Evolutionary conservation across 2,888 invertebrate genomes (phyloP), one percentile per base, ranked within the genome.

Genomic region (Penaeus monodon): DNA sequence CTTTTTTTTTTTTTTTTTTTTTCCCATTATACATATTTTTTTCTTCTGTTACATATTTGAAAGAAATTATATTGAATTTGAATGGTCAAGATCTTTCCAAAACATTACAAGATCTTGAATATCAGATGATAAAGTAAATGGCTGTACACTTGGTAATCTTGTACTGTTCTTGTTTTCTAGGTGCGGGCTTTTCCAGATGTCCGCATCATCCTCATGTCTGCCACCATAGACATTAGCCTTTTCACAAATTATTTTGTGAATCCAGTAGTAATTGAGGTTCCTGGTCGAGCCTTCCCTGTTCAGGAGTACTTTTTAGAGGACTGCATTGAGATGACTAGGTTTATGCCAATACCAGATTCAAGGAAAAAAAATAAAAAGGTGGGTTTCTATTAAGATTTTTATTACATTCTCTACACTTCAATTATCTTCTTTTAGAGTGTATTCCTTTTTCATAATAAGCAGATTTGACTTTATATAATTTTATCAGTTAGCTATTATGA

Each of bases 191-290:
- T 97, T 93, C 97, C 98, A 0, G 97, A 99, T 91, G 93, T 99
- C 44, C 94, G 98, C 65, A 95, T 99, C 17, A 96, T 99, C 84
- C 95, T 99, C 63, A 99, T 99, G 99, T 99, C 99, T 0, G 99
- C 99, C 20, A 99, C 99, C 0, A 98, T 99, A 70, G 99, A 99
- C 91, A 98, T 98, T 0, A 94, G 96, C 0, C 93, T 99, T 3
- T 99, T 99, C 93, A 95, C 96, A 0, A 94, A 95, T 49, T 99
- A 99, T 93, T 99, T 99, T 93, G 97, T 96, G 84, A 94, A 95
- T 90, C 97, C 97, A 91, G 97, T 97, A 0, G 96, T 99, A 0
- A 95, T 99, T 90, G 97, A 98, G 93, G 95, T 98, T 14, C 95
- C 96, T 1, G 99, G 99, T 0, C 94, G 97, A 27, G 95, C 97